phyloP scores from a whole-genome alignment of 2,797 vertebrate species.

The Chloroceryle amazona region DNA sequence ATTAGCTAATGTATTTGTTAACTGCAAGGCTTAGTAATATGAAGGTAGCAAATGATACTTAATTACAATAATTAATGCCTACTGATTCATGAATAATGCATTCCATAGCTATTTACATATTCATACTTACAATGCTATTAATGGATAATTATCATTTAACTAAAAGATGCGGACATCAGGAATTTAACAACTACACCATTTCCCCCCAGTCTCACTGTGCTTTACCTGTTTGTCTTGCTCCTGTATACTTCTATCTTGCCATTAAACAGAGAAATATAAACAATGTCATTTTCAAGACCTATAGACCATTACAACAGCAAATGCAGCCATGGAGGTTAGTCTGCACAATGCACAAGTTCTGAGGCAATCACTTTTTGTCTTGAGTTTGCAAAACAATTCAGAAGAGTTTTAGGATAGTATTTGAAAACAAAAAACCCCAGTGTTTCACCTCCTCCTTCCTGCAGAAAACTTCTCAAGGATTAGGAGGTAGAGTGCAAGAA shows the following conservation, averaged over 20 bases:
- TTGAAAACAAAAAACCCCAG: not conserved
- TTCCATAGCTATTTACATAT: constrained; percentile 61
- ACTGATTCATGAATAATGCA: constrained; percentile 73
- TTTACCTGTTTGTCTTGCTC: not conserved
- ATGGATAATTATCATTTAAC: constrained; percentile 57
- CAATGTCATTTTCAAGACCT: not conserved
- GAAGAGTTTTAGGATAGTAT: not conserved
- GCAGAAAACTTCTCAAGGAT: not conserved
- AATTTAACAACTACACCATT: not conserved
- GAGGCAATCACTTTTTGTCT: not conserved
- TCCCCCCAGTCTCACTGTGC: not conserved
- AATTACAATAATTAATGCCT: constrained; percentile 77
- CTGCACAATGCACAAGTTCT: not conserved
- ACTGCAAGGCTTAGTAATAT: constrained; percentile 61
- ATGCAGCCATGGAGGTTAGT: not conserved
- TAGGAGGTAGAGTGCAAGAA: not conserved
- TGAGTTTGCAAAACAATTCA: not conserved
- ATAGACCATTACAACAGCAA: not conserved
- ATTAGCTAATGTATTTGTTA: constrained; percentile 72
- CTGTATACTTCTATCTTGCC: not conserved
- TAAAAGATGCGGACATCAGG: constrained; percentile 40
- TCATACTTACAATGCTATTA: constrained; percentile 50
- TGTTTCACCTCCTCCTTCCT: not conserved
- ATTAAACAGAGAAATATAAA: not conserved
- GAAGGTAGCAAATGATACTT: constrained; percentile 62